phyloP scores from a whole-genome alignment of 2,888 invertebrate species.

The Tachina grossa region DNA sequence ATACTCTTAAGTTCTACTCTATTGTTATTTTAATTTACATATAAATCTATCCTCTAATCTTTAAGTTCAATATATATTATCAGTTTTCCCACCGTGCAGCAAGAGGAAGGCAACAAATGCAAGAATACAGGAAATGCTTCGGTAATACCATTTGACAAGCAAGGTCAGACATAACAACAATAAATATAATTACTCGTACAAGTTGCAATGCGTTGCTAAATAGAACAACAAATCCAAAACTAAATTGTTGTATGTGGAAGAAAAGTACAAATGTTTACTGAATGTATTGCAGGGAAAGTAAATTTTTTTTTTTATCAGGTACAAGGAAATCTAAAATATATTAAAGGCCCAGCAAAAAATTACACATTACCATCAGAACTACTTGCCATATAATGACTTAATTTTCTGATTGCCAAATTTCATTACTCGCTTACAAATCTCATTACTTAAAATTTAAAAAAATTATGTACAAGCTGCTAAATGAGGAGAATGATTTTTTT shows the following conservation, averaged over 20 bases:
- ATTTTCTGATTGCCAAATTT: no score
- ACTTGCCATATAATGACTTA: no score
- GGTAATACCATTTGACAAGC: conserved; percentile 43
- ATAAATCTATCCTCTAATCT: no score
- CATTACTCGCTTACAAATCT: no score
- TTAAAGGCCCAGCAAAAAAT: no score
- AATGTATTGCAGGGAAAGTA: background rate
- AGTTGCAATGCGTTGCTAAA: conserved; percentile 4
- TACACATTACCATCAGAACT: no score
- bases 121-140: conserved; percentile 14
- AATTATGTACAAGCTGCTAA: no score
- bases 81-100: background rate
- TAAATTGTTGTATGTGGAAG: background rate
- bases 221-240: background rate
- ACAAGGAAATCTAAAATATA: background rate
- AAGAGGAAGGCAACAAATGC: background rate
- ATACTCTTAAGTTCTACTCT: no score
- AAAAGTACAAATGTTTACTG: background rate
- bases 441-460: no score
- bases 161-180: conserved; percentile 36
- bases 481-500: no score
- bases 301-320: background rate
- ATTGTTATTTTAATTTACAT: no score
- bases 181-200: conserved; percentile 11
- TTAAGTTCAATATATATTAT: background rate